Conservation (phyloP, 2,888 invertebrate genomes). For the Aporophyla lueneburgensis region DNA sequence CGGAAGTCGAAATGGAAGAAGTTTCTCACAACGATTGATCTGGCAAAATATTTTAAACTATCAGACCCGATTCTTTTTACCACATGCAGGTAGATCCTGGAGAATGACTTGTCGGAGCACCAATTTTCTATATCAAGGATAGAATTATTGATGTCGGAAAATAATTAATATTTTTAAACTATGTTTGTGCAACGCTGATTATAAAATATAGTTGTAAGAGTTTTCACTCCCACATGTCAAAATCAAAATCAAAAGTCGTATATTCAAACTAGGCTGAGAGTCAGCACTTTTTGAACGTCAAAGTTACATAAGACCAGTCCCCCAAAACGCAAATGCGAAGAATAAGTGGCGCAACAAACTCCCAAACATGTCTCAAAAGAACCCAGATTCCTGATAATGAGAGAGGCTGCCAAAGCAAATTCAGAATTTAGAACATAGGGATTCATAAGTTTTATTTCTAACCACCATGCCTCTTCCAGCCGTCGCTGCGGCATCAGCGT, state of each 20-base stretch:
- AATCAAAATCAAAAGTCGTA: no score
- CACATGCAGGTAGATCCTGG: background rate
- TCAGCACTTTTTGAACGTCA: no score
- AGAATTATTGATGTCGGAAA: background rate
- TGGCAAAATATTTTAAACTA: background rate
- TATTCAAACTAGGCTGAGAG: no score
- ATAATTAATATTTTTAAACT: background rate
- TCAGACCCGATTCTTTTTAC: background rate
- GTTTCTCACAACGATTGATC: background rate
- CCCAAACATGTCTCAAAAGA: background rate
- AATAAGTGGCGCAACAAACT: no score
- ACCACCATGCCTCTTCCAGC: slow-evolving; percentile 66
- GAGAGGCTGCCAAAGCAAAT: background rate
- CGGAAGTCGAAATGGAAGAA: background rate
- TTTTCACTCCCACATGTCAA: no score
- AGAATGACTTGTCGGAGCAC: background rate
- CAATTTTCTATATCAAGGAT: background rate
- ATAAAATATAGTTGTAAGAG: background rate
- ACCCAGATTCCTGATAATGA: background rate
- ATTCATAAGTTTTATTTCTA: background rate
- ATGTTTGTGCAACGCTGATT: background rate
- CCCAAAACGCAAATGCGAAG: no score
- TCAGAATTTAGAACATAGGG: background rate
- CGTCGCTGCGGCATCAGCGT: slow-evolving; percentile 90
- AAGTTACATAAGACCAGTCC: no score